phyloP scores from a whole-genome alignment of 2,797 vertebrate genomes.

The Rhinogobio ventralis region DNA sequence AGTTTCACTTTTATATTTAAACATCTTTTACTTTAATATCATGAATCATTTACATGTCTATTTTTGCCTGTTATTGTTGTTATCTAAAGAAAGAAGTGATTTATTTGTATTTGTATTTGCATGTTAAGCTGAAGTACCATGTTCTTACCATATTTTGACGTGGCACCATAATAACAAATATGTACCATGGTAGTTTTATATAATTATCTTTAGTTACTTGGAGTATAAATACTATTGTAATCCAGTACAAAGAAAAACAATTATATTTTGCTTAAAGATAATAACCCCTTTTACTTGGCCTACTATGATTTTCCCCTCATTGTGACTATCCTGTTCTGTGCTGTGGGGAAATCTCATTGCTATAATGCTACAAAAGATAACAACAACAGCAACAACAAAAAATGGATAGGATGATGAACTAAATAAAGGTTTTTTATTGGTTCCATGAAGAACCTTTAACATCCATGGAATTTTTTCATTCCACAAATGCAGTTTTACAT shows the following conservation, averaged over 20 bases:
- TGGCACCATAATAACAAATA: neutral
- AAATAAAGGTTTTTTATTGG: neutral
- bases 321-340: too few species aligned
- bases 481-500: too few species aligned
- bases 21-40: neutral
- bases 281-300: neutral
- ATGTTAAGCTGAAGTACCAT: neutral
- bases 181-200: too few species aligned
- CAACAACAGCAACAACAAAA: neutral
- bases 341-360: neutral
- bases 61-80: neutral
- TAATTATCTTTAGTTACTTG: neutral
- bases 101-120: neutral
- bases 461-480: neutral
- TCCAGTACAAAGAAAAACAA: neutral
- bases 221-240: neutral
- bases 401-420: neutral
- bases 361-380: neutral
- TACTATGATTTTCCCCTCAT: neutral
- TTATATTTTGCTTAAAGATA: neutral
- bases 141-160: neutral
- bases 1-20: neutral
- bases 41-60: neutral
- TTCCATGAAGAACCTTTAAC: too few species aligned
- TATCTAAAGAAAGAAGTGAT: neutral